Percentiles rank a stretch among this genome's conserved stretches.
These are phyloP conservation scores for Heliconius charithonia DNA, from an alignment of 2,888 invertebrate species.

Conservation along the genomic window DNA sequence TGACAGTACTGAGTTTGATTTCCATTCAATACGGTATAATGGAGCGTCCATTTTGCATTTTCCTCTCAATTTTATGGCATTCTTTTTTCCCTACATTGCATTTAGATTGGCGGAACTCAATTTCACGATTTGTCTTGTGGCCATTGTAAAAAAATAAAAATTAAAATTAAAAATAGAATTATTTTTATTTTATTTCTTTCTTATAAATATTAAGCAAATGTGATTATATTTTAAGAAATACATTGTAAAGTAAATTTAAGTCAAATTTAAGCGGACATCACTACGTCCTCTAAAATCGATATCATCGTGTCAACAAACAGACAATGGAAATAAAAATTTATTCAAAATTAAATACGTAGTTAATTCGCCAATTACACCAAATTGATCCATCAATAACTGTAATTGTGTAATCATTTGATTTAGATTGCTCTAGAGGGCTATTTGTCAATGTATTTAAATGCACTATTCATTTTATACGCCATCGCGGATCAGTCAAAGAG, in stretches of 20 bases:
- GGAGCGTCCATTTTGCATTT: not conserved
- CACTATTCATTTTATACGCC: not conserved
- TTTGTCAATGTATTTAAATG: constrained; percentile 5
- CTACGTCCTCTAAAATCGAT: not conserved
- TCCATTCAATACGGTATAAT: too few relatives aligned
- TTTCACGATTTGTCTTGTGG: not conserved
- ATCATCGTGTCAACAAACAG: not conserved
- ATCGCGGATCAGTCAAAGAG: not conserved
- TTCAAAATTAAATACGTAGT: constrained; percentile 6
- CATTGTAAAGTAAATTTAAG: too few relatives aligned
- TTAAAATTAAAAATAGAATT: too few relatives aligned
- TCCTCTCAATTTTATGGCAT: not conserved
- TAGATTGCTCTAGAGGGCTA: constrained; percentile 12
- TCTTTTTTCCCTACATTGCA: not conserved
- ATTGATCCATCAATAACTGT: constrained; percentile 22
- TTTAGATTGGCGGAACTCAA: not conserved
- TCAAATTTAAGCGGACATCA: too few relatives aligned
- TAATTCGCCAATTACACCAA: constrained; percentile 1
- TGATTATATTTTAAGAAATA: too few relatives aligned
- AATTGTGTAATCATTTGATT: constrained; percentile 16
- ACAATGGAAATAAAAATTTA: not conserved
- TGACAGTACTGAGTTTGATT: too few relatives aligned
- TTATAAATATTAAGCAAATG: too few relatives aligned
- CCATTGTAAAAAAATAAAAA: not conserved
- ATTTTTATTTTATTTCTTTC: too few relatives aligned